Conservation (phyloP, 2,113 vertebrate species). For the Eclectus roratus region DNA sequence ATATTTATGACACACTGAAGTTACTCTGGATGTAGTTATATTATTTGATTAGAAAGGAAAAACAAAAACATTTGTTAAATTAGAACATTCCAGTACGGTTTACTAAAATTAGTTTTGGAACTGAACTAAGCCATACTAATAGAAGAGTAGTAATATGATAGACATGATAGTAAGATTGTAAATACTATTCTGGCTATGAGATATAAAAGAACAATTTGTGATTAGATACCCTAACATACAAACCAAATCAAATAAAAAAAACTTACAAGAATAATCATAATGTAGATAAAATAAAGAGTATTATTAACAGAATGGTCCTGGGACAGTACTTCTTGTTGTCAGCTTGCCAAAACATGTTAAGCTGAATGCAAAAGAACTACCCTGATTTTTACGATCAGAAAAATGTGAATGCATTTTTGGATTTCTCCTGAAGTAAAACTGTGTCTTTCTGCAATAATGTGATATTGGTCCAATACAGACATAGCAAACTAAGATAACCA, state of each 20-base stretch:
- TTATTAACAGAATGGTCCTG: neutral
- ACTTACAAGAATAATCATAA: neutral
- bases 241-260: neutral
- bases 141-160: neutral
- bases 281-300: neutral
- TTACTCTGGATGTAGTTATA: neutral
- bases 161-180: fast-evolving
- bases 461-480: neutral
- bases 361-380: neutral
- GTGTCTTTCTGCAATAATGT: neutral
- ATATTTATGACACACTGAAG: neutral
- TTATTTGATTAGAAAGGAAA: neutral
- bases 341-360: neutral
- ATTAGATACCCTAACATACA: neutral
- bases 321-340: neutral
- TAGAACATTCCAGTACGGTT: neutral
- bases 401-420: neutral
- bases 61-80: neutral
- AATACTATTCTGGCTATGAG: neutral
- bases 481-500: neutral
- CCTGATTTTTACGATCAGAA: neutral
- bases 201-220: neutral
- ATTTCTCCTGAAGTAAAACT: neutral
- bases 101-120: neutral
- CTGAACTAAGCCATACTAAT: neutral